Percentiles rank a stretch among this genome's conserved stretches.
These are phyloP conservation scores for Drosophila nigrodunni DNA, from an alignment of 1,140 invertebrate species.

Conservation along the genomic window DNA sequence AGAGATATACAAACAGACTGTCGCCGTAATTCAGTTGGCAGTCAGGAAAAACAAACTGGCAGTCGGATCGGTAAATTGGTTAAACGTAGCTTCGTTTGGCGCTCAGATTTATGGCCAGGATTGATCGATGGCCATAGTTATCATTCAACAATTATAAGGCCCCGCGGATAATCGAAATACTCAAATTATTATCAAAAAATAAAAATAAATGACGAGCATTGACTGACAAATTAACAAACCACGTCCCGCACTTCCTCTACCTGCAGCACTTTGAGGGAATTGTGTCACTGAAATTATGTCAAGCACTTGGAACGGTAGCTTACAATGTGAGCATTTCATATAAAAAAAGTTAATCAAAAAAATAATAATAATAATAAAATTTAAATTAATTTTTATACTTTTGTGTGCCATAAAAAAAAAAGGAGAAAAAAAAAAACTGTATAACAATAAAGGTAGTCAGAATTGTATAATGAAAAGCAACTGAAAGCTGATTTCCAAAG, in stretches of 20 bases:
- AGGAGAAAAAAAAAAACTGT: constrained; percentile 33
- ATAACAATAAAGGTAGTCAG: constrained; percentile 43
- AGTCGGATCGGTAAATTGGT: constrained; percentile 5
- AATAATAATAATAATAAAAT: constrained; percentile 62
- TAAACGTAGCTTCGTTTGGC: constrained; percentile 26
- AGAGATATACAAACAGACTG: constrained; percentile 65
- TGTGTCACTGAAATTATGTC: constrained; percentile 69
- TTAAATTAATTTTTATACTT: constrained; percentile 77
- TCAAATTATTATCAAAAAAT: constrained; percentile 46
- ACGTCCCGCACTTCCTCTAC: constrained; percentile 24
- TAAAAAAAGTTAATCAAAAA: constrained; percentile 47
- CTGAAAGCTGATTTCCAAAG: constrained; percentile 79
- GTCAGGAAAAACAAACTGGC: constrained; percentile 28
- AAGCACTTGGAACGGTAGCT: constrained; percentile 71
- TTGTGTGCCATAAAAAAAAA: constrained; percentile 46
- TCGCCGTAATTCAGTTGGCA: constrained; percentile 56
- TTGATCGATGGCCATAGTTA: constrained; percentile 78
- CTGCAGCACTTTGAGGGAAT: neutral
- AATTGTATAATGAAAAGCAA: constrained; percentile 70
- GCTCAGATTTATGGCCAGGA: constrained; percentile 48
- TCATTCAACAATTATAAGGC: constrained; percentile 69
- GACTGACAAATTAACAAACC: constrained; percentile 76
- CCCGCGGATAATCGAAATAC: constrained; percentile 7
- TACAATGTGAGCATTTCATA: constrained; percentile 30
- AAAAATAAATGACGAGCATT: constrained; percentile 26